Evolutionary conservation across 2,888 invertebrate species (phyloP), one percentile per base, ranked within the genome.

Genomic region (Sepioteuthis lessoniana): DNA sequence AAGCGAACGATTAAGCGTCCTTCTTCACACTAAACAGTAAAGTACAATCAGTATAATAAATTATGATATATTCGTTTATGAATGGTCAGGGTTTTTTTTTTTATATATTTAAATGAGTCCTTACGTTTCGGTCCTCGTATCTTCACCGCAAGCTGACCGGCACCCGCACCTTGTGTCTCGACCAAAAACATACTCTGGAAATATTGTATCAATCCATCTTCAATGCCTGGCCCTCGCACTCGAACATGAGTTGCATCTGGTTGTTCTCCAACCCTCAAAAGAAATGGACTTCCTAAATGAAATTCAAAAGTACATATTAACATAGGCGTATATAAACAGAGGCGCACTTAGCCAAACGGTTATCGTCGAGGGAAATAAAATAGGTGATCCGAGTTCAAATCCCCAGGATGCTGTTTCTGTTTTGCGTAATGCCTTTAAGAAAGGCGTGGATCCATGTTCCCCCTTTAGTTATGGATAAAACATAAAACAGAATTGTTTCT

Each of bases 111-210:
- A 13, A 35, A 35, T 76, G 7, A 8, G 7, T 28, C 94, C 95
- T 93, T 95, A 98, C 98, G 99, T 97, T 99, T 99, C 0, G 99
- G 99, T 37, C 99, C 99, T 95, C 99, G 98, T 94, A 99, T 99
- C 96, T 99, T 98, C 38, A 99, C 99, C 0, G 99, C 99, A 42
- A 99, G 98, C 97, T 99, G 99, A 0, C 99, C 99, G 16, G 99
- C 99, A 93, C 99, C 99, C 19, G 99, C 99, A 94, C 99, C 99
- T 96, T 99, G 98, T 31, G 99, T 99, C 97, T 99, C 99, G 97
- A 99, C 99, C 95, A 99, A 98, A 97, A 99, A 99, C 94, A 99
- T 98, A 76, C 99, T 99, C 97, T 99, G 99, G 98, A 99, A 99
- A 94, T 98, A 98, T 46, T 99, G 99, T 94, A 99, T 97, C 37